A percentile compares a stretch with the other conserved stretches of the same genome.
Conservation (phyloP, 2,888 invertebrate genomes). For the Pardosa pseudoannulata region DNA sequence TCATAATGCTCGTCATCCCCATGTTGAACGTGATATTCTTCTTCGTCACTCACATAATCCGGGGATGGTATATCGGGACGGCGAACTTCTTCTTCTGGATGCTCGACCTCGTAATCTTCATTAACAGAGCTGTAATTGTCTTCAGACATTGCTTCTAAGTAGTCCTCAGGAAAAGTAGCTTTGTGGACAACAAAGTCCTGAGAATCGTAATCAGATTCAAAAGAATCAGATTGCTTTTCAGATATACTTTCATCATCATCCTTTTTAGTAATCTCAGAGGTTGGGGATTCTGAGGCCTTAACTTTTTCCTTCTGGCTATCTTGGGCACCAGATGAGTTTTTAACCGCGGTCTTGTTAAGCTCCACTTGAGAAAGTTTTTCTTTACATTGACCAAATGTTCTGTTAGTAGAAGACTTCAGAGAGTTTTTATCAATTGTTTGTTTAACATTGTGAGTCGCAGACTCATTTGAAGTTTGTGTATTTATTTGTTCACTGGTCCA, state of each 20-base stretch:
- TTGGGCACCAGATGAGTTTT: not conserved
- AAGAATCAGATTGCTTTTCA: slow-evolving; percentile 48
- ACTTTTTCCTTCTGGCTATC: not conserved
- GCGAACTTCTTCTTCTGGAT: slow-evolving; percentile 40
- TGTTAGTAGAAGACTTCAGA: slow-evolving; percentile 6
- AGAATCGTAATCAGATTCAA: slow-evolving; percentile 63
- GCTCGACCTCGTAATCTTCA: slow-evolving; percentile 67
- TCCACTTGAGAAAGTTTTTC: slow-evolving; percentile 43
- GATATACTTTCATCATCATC: slow-evolving; percentile 19
- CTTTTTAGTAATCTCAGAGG: slow-evolving; percentile 15
- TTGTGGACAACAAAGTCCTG: slow-evolving; percentile 71
- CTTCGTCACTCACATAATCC: slow-evolving; percentile 74
- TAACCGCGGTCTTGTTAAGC: slow-evolving; percentile 4
- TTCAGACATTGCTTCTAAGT: slow-evolving; percentile 63
- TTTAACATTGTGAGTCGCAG: not conserved
- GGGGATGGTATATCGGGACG: slow-evolving; percentile 74
- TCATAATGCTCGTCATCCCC: slow-evolving; percentile 39
- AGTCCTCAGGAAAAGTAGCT: slow-evolving; percentile 63
- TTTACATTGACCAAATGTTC: slow-evolving; percentile 62
- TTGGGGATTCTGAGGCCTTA: not conserved
- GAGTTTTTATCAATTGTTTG: not conserved
- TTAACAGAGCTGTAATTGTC: slow-evolving; percentile 69
- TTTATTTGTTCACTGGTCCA: not conserved
- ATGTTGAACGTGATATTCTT: slow-evolving; percentile 71
- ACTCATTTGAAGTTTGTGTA: not conserved